Percentiles rank a stretch among this genome's conserved stretches.
These are phyloP conservation scores for Cygnus olor DNA, from an alignment of 2,797 vertebrate genomes.

Conservation along the genomic window DNA sequence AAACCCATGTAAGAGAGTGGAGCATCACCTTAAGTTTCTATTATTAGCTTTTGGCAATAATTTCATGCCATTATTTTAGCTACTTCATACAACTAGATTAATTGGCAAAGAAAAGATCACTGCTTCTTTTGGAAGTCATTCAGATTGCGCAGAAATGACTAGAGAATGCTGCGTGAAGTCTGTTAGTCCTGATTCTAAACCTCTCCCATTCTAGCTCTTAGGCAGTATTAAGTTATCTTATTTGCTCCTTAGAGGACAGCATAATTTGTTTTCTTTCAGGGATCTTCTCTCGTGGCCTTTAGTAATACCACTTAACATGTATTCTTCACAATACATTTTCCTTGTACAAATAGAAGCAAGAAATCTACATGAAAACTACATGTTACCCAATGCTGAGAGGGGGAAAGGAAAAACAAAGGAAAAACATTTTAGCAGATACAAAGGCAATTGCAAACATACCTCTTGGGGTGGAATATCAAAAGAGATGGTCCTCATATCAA, in stretches of 20 bases:
- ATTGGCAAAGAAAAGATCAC: not conserved
- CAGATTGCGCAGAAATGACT: not conserved
- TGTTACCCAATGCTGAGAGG: not conserved
- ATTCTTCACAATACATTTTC: not conserved
- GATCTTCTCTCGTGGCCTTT: not conserved
- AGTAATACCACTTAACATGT: too few relatives aligned
- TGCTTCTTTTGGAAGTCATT: conserved; percentile 1
- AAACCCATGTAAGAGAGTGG: accelerated
- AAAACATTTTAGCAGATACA: not conserved
- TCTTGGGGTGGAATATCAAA: conserved; percentile 97
- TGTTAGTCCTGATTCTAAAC: not conserved
- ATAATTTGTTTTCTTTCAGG: not conserved
- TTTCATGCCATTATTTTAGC: not conserved
- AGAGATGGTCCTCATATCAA: conserved; percentile 97
- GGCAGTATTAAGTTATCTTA: not conserved
- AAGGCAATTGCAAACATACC: conserved; percentile 74
- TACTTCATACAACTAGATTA: not conserved
- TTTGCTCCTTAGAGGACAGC: not conserved
- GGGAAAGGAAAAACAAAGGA: not conserved
- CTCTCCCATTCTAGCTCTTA: not conserved
- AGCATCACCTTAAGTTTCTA: not conserved
- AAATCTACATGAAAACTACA: not conserved
- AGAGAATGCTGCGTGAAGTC: not conserved
- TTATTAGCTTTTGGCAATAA: not conserved
- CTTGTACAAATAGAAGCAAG: not conserved